A percentile compares a stretch with the other conserved stretches of the same genome.
Conservation (phyloP, 2,113 vertebrate species). For the Glaucidium brasilianum region DNA sequence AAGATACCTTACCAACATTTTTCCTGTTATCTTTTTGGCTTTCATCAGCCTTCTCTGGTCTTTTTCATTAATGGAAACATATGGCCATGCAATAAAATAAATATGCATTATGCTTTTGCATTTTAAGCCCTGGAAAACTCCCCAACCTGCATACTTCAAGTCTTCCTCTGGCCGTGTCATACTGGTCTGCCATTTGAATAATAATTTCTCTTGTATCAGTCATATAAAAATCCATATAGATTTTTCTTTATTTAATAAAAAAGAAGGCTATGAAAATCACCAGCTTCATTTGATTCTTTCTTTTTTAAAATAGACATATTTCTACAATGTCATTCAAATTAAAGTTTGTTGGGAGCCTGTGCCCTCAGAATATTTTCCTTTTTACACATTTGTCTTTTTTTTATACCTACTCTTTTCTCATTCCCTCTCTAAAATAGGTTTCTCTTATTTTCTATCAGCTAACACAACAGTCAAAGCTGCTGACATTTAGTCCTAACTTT, state of each 20-base stretch:
- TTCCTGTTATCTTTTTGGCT: conserved; percentile 28
- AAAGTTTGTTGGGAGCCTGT: neutral
- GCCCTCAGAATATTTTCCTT: neutral
- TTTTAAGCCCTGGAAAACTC: conserved; percentile 11
- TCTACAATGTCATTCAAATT: neutral
- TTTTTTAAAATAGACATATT: neutral
- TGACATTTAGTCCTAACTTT: neutral
- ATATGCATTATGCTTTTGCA: neutral
- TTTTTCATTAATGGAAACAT: conserved; percentile 34
- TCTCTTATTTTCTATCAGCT: neutral
- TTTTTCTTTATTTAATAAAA: neutral
- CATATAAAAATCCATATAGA: neutral
- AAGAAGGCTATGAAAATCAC: neutral
- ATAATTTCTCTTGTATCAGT: neutral
- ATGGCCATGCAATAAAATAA: neutral
- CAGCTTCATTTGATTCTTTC: neutral
- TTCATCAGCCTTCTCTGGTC: neutral
- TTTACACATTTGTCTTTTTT: neutral
- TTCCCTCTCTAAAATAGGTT: neutral
- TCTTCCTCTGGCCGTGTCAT: neutral
- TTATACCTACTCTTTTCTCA: rapidly evolving
- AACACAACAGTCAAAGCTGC: neutral
- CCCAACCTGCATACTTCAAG: neutral
- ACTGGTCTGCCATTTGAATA: neutral
- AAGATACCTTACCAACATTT: conserved; percentile 2